Conservation (phyloP, 2,888 invertebrate species). For the Sminthurinus aureus region DNA sequence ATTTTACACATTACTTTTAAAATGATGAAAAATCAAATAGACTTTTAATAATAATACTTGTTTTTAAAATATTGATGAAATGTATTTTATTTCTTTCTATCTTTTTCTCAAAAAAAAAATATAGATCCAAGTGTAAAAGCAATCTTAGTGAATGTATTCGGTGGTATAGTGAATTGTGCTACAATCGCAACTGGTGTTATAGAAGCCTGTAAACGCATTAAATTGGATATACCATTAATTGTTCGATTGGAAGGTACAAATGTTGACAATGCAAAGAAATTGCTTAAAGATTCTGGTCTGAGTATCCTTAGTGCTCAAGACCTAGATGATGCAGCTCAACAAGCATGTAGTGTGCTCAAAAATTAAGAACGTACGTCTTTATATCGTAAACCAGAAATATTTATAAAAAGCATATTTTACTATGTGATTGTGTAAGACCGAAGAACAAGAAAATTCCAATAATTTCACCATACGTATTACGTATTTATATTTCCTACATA, state of each 20-base stretch:
- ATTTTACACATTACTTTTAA: neutral
- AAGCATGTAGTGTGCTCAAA: constrained; percentile 71
- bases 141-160: constrained; percentile 98
- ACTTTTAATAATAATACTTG: too few relatives aligned
- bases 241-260: constrained; percentile 98
- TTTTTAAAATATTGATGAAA: neutral
- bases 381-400: too few relatives aligned
- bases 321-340: constrained; percentile 91
- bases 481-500: too few relatives aligned
- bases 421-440: neutral
- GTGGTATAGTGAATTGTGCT: constrained; percentile 98
- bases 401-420: constrained; percentile 57
- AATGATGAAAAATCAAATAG: too few relatives aligned
- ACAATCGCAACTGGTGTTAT: constrained; percentile 94
- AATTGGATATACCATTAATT: constrained; percentile 85
- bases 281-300: constrained; percentile 83
- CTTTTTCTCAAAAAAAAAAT: constrained; percentile 36
- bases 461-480: too few relatives aligned
- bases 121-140: constrained; percentile 88
- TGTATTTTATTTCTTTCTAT: neutral
- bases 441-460: too few relatives aligned
- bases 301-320: constrained; percentile 82
- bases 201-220: constrained; percentile 77
- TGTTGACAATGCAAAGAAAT: constrained; percentile 80
- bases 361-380: too few relatives aligned